Conservation (phyloP, 2,888 invertebrate genomes). For the Catocala nupta region DNA sequence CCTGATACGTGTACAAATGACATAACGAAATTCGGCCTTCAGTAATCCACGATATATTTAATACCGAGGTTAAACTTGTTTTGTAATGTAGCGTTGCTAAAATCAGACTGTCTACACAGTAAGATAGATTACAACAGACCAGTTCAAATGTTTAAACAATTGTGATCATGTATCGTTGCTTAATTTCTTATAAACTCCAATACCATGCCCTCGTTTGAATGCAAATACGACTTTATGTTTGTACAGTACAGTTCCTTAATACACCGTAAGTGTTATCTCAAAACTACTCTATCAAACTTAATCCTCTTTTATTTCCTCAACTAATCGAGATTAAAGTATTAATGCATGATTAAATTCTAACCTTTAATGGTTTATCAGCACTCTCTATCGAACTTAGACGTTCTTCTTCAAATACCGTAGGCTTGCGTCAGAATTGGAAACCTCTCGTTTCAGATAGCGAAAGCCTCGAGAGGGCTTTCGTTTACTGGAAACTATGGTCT, state of each 20-base stretch:
- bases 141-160: slow-evolving; percentile 27
- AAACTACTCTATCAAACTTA: slow-evolving; percentile 42
- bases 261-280: slow-evolving; percentile 27
- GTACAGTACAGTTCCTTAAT: slow-evolving; percentile 17
- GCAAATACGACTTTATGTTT: slow-evolving; percentile 23
- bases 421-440: slow-evolving; percentile 85
- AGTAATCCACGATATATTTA: slow-evolving; percentile 40
- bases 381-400: slow-evolving; percentile 62
- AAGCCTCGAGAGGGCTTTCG: slow-evolving; percentile 81
- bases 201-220: slow-evolving; percentile 21
- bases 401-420: slow-evolving; percentile 71
- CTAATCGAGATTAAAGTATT: slow-evolving; percentile 44
- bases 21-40: slow-evolving; percentile 53
- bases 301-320: slow-evolving; percentile 39
- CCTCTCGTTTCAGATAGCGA: slow-evolving; percentile 86
- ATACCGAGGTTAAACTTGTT: slow-evolving; percentile 47
- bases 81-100: slow-evolving; percentile 42
- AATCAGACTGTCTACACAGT: slow-evolving; percentile 23
- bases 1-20: slow-evolving; percentile 51
- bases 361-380: slow-evolving; percentile 64
- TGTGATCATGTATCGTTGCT: slow-evolving; percentile 27
- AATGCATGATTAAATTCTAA: slow-evolving; percentile 66
- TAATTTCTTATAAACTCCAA: slow-evolving; percentile 23
- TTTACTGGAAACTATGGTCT: slow-evolving; percentile 77
- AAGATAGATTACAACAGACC: slow-evolving; percentile 29